Base-by-base conservation (phyloP, 1,140 invertebrate species). In the Neodiprion lecontei region DNA sequence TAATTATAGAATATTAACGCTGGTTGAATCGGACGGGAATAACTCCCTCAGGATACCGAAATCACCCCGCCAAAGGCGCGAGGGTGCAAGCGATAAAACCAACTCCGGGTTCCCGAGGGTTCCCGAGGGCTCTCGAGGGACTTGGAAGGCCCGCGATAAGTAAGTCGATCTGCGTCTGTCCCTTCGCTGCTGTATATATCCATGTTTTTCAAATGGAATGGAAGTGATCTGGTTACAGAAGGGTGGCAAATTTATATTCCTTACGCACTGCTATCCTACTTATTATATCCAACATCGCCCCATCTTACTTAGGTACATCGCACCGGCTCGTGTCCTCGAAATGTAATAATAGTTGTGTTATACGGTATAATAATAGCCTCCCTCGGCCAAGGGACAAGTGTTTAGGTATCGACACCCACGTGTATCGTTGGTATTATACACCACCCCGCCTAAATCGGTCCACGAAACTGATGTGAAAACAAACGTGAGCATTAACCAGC, bases 231-330 rank as follows among this genome's bases (percentile, higher is more conserved):
- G 53, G 53, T 61, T 61, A 61, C 53, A 61, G 53, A 61, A 61
- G 53, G 53, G 53, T 61, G 53, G 53, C n/a, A 61, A 61, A 61
- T 61, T 61, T 61, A 17, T 61, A 61, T 73, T 77, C 74, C 70
- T 72, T 77, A 72, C 72, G 74, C 69, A 73, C 76, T 73, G 74
- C 67, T 48, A 66, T 66, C 48, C 72, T 76, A 76, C 74, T 72
- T 76, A 12, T 21, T 48, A 71, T 76, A 73, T 73, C 74, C 74
- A 73, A 76, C 74, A 48, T 50, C 65, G 14, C 23, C 73, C n/a
- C 14, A 12, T 17, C 11, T 70, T 17, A 48, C 48, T 28, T 66
- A 5, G 28, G 49, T 65, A 66, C 48, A 23, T 53, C 49, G 28
- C 68, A 40, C n/a, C 67, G 7, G 7, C 2, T 1, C 9, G 66